These are phyloP conservation scores for Teleiodes luculella DNA, from an alignment of 2,888 invertebrate species.

Conservation along the genomic window DNA sequence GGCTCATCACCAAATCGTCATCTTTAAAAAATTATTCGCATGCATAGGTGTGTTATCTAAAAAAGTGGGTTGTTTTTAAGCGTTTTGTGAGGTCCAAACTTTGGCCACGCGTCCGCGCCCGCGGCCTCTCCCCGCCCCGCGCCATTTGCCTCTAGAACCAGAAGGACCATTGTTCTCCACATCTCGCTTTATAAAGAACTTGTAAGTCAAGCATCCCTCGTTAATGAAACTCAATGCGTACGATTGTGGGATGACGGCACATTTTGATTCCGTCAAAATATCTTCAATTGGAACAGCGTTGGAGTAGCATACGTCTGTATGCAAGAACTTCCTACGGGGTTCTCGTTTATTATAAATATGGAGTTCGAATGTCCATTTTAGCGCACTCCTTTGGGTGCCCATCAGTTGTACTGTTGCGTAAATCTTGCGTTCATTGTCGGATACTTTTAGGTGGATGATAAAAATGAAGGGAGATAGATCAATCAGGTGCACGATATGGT, in stretches of 20 bases:
- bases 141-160: constrained; percentile 13
- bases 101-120: constrained; percentile 5
- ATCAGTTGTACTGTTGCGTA: constrained; percentile 50
- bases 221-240: constrained; percentile 32
- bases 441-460: constrained; percentile 45
- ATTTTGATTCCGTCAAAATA: constrained; percentile 35
- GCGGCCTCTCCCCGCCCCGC: constrained; percentile 7
- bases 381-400: constrained; percentile 47
- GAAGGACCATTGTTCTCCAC: constrained; percentile 12
- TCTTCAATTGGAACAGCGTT: constrained; percentile 30
- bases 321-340: constrained; percentile 46
- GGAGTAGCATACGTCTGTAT: constrained; percentile 40
- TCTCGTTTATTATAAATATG: constrained; percentile 56
- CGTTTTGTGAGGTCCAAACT: not conserved
- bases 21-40: too few relatives aligned
- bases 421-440: constrained; percentile 31
- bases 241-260: constrained; percentile 39
- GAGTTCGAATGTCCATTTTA: constrained; percentile 58
- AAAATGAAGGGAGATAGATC: constrained; percentile 45
- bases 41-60: too few relatives aligned
- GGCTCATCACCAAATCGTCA: too few relatives aligned
- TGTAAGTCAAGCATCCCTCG: constrained; percentile 33
- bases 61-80: too few relatives aligned
- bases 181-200: constrained; percentile 37
- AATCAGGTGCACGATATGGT: constrained; percentile 38